Evolutionary conservation across 2,888 invertebrate species (phyloP).

Genomic region (Harpalus rufipes): DNA sequence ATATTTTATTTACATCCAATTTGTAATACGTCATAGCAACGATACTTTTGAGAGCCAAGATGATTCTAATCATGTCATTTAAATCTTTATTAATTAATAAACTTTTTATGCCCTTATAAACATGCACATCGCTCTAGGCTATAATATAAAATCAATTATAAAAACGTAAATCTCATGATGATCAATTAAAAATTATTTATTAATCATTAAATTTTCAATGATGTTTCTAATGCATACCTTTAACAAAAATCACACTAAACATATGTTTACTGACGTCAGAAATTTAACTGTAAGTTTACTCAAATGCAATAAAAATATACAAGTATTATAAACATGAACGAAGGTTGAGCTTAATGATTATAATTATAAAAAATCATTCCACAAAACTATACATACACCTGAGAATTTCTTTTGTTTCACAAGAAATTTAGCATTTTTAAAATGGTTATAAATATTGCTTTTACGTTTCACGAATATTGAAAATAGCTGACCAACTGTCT

Average conservation of each 20-base stretch:
- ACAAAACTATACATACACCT: conserved; percentile 34
- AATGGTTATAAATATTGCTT: neutral
- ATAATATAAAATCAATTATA: conserved; percentile 48
- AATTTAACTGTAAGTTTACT: conserved; percentile 33
- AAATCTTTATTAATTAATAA: conserved; percentile 51
- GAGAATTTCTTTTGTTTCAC: conserved; percentile 43
- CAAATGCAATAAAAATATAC: conserved; percentile 48
- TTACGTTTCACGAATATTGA: neutral
- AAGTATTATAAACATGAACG: conserved; percentile 31
- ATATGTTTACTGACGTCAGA: conserved; percentile 42
- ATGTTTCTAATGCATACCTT: conserved; percentile 37
- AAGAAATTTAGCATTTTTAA: neutral
- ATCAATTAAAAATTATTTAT: conserved; percentile 54
- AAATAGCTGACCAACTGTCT: neutral
- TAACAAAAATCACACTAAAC: conserved; percentile 36
- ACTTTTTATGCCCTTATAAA: conserved; percentile 50
- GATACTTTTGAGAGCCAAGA: conserved; percentile 6
- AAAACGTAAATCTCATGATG: conserved; percentile 34
- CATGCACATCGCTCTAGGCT: conserved; percentile 5
- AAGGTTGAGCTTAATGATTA: conserved; percentile 22
- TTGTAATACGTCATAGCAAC: conserved; percentile 32
- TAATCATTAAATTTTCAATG: conserved; percentile 39
- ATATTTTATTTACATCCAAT: conserved; percentile 37
- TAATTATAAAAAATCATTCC: conserved; percentile 54
- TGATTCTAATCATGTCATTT: conserved; percentile 41